phyloP scores from a whole-genome alignment of 2,888 invertebrate species.

The Aporophyla nigra region DNA sequence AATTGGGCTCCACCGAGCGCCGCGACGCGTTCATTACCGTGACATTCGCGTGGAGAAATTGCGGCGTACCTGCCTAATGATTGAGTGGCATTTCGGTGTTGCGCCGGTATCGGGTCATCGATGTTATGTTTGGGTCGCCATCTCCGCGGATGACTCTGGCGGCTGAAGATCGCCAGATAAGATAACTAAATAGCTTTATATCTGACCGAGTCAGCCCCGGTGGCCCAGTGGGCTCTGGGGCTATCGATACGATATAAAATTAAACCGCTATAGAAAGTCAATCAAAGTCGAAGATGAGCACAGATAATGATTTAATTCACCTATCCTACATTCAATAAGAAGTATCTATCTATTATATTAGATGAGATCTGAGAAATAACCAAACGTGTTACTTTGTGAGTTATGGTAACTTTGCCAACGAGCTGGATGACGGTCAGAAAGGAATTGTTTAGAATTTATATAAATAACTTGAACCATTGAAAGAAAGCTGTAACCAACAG shows the following conservation, averaged over 20 bases:
- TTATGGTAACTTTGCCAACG: constrained; percentile 5
- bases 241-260: constrained; percentile 83
- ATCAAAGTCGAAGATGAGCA: constrained; percentile 80
- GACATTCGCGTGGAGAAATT: constrained; percentile 87
- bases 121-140: constrained; percentile 82
- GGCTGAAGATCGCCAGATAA: constrained; percentile 79
- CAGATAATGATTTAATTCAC: constrained; percentile 73
- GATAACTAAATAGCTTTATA: constrained; percentile 86
- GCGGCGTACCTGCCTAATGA: constrained; percentile 72
- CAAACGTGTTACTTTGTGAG: constrained; percentile 13
- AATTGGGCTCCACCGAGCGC: constrained; percentile 82
- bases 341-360: neutral
- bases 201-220: constrained; percentile 73
- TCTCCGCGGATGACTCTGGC: constrained; percentile 76
- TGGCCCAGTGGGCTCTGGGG: constrained; percentile 71
- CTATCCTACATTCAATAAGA: constrained; percentile 38
- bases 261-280: constrained; percentile 88
- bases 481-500: constrained; percentile 28
- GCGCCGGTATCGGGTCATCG: constrained; percentile 80
- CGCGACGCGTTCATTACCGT: constrained; percentile 82
- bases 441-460: constrained; percentile 14
- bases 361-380: constrained; percentile 12
- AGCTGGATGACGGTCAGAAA: neutral
- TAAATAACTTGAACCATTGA: constrained; percentile 6
- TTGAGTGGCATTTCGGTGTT: constrained; percentile 83